These are phyloP conservation scores for Clistopyga incitator DNA, from an alignment of 2,888 invertebrate species.

Conservation along the genomic window DNA sequence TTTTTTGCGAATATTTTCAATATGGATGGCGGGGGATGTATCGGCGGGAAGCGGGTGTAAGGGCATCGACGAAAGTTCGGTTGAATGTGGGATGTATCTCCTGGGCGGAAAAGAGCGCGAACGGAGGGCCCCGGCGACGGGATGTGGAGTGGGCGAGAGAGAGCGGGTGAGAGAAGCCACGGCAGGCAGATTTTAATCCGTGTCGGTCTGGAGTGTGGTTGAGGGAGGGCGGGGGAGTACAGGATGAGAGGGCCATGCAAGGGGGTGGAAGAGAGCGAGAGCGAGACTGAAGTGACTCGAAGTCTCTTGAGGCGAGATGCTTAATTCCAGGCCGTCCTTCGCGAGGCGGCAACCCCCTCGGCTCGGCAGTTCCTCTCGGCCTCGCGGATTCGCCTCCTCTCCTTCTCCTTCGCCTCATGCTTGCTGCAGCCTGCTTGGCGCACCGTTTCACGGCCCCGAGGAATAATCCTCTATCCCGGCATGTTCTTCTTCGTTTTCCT, in stretches of 20 bases:
- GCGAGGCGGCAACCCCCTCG: conserved; percentile 64
- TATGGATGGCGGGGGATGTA: conserved; percentile 26
- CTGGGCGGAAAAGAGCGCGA: conserved; percentile 45
- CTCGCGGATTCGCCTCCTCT: conserved; percentile 60
- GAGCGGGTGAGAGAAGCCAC: conserved; percentile 70
- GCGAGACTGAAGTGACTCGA: conserved; percentile 82
- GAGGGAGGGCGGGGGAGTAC: conserved; percentile 69
- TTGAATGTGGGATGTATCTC: conserved; percentile 76
- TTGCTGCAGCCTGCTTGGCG: conserved; percentile 65
- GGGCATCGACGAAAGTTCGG: conserved; percentile 77
- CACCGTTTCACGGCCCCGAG: conserved; percentile 74
- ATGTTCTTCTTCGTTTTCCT: conserved; percentile 69
- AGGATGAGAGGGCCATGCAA: conserved; percentile 35
- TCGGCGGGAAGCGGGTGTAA: conserved; percentile 8
- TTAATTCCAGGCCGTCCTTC: conserved; percentile 71
- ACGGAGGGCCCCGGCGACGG: conserved; percentile 36
- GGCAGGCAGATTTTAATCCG: conserved; percentile 84
- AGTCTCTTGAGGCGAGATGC: conserved; percentile 84
- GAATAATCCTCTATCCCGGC: conserved; percentile 80
- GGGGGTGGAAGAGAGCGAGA: conserved; percentile 67
- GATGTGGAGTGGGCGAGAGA: conserved; percentile 45
- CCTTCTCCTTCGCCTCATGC: conserved; percentile 61
- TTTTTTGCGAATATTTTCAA: conserved; percentile 11
- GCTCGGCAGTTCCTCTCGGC: conserved; percentile 75
- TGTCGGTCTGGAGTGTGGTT: conserved; percentile 74